Evolutionary conservation across 2,113 vertebrate genomes (phyloP).

Genomic region (Herpetotheres cachinnans): DNA sequence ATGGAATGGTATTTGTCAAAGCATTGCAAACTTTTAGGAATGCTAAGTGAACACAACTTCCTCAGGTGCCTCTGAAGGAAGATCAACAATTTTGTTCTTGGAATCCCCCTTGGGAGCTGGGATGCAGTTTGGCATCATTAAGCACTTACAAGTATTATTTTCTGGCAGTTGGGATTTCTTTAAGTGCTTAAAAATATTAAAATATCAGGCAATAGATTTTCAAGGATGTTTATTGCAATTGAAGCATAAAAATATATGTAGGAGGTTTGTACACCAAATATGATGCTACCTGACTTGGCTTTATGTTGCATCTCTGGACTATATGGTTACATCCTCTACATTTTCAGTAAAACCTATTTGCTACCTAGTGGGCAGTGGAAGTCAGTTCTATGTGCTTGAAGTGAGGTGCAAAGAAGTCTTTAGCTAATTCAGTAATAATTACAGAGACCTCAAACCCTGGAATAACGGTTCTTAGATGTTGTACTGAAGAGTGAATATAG

Average conservation of each 20-base stretch:
- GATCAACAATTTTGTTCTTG: neutral
- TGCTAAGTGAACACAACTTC: neutral
- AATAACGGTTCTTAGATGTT: neutral
- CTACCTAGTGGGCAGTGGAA: neutral
- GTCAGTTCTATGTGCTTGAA: neutral
- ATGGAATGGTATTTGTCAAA: neutral
- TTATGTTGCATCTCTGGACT: neutral
- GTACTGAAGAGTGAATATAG: neutral
- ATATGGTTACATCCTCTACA: neutral
- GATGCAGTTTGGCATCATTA: neutral
- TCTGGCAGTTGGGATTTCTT: neutral
- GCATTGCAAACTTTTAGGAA: neutral
- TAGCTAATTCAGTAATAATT: neutral
- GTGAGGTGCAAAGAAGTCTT: neutral
- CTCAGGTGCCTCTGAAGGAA: neutral
- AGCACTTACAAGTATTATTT: neutral
- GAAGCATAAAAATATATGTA: neutral
- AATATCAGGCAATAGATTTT: neutral
- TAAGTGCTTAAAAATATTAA: neutral
- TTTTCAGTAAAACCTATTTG: neutral
- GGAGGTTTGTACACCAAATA: neutral
- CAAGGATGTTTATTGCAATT: neutral
- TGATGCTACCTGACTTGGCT: neutral
- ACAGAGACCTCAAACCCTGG: neutral
- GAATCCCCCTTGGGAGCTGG: neutral